A percentile compares a stretch with the other conserved stretches of the same genome.
Evolutionary conservation across 2,888 invertebrate genomes (phyloP).

Genomic region (Chromoteleia sp.): DNA sequence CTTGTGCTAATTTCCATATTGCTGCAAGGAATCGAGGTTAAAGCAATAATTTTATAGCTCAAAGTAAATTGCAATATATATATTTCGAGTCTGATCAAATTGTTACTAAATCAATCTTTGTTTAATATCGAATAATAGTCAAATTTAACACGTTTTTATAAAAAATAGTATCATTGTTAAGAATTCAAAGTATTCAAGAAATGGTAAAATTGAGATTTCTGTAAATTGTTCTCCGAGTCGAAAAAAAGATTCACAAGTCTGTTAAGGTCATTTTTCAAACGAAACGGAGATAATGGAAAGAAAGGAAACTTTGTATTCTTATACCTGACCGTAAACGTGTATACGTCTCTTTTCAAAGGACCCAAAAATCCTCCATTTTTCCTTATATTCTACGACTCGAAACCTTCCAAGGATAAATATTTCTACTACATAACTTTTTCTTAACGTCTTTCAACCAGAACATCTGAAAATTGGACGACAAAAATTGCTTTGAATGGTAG

Average conservation of each 20-base stretch:
- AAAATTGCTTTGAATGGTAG: neutral
- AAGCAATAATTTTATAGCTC: constrained; percentile 48
- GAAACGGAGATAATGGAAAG: constrained; percentile 39
- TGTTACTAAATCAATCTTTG: neutral
- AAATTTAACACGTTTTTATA: no score
- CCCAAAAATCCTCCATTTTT: constrained; percentile 32
- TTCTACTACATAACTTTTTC: no score
- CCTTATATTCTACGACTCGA: constrained; percentile 2
- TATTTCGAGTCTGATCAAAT: constrained; percentile 11
- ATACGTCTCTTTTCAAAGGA: constrained; percentile 15
- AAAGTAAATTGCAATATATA: constrained; percentile 31
- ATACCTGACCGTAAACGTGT: constrained; percentile 39
- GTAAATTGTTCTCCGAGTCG: constrained; percentile 15
- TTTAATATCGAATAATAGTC: no score
- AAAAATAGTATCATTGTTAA: neutral
- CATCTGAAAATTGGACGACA: neutral
- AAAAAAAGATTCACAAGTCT: constrained; percentile 22
- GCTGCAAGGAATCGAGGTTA: constrained; percentile 42
- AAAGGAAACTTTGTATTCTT: constrained; percentile 37
- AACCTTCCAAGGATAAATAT: constrained; percentile 12
- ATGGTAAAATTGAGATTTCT: constrained; percentile 3
- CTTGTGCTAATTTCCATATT: constrained; percentile 46
- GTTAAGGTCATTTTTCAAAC: constrained; percentile 32
- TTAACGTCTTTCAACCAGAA: neutral
- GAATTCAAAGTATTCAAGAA: constrained; percentile 1